A percentile compares a stretch with the other conserved stretches of the same genome.
These are phyloP conservation scores for Dexiosoma caninum DNA, from an alignment of 2,888 invertebrate species.

Conservation along the genomic window DNA sequence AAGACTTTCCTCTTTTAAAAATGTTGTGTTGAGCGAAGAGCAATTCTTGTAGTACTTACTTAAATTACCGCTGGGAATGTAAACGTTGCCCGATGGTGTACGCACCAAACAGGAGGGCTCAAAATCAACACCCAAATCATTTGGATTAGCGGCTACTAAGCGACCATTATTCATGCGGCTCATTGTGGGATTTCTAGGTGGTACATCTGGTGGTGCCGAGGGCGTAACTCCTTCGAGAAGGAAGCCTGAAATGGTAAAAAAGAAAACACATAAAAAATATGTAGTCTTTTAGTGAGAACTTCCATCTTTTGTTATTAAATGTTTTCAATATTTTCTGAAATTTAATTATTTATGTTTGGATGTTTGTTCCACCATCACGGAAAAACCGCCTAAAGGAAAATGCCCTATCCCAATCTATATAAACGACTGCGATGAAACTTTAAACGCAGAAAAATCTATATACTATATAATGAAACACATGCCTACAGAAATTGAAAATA, in stretches of 20 bases:
- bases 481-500: too few species aligned
- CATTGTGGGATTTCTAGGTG: slow-evolving; percentile 94
- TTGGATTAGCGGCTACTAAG: slow-evolving; percentile 89
- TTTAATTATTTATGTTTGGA: too few species aligned
- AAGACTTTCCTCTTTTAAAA: too few species aligned
- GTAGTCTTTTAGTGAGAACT: too few species aligned
- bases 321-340: background rate
- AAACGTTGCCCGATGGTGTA: slow-evolving; percentile 94
- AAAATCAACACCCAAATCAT: slow-evolving; percentile 86
- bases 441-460: too few species aligned
- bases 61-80: slow-evolving; percentile 90
- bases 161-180: slow-evolving; percentile 94
- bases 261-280: background rate
- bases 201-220: slow-evolving; percentile 89
- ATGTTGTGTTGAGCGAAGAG: background rate
- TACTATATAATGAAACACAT: too few species aligned
- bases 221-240: slow-evolving; percentile 88
- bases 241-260: slow-evolving; percentile 83
- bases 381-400: too few species aligned
- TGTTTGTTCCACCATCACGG: too few species aligned
- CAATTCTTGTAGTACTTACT: slow-evolving; percentile 77
- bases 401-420: too few species aligned
- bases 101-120: slow-evolving; percentile 94
- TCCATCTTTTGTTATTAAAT: too few species aligned
- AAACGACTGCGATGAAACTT: too few species aligned